Evolutionary conservation across 64 coral and sea anemone genomes (phyloP).

Genomic region (Montipora foliosa): DNA sequence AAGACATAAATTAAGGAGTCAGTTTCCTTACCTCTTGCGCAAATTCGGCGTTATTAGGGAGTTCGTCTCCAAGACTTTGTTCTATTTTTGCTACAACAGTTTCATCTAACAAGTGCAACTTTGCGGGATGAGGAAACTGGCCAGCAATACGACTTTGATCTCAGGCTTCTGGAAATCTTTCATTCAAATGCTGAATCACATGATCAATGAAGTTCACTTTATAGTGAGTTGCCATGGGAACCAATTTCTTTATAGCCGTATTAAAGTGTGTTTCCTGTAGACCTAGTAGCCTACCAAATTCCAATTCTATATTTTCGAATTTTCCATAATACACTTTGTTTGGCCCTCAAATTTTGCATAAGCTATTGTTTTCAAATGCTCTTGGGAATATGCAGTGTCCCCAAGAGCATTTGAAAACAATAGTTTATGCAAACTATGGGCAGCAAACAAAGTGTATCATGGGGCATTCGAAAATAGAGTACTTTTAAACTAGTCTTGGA

Average conservation of each 20-base stretch:
- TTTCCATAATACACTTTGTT: no score
- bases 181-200: slow-evolving; percentile 61
- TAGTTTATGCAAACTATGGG: no score
- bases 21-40: slow-evolving; percentile 6
- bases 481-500: no score
- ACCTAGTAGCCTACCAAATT: no score
- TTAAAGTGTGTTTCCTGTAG: not conserved
- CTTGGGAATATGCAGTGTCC: no score
- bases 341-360: no score
- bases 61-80: slow-evolving; percentile 11
- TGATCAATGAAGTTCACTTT: slow-evolving; percentile 72
- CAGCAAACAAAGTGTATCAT: no score
- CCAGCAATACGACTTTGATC: slow-evolving; percentile 55
- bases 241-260: no score
- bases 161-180: slow-evolving; percentile 51
- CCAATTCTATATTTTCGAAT: no score
- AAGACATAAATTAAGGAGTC: not conserved
- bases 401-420: no score
- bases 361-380: no score
- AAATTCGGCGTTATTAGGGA: slow-evolving; percentile 8
- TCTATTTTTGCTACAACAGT: not conserved
- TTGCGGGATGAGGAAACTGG: slow-evolving; percentile 48
- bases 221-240: not conserved
- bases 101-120: not conserved
- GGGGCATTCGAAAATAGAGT: no score